Evolutionary conservation across 2,797 vertebrate genomes (phyloP).

Genomic region (Trichosurus vulpecula): DNA sequence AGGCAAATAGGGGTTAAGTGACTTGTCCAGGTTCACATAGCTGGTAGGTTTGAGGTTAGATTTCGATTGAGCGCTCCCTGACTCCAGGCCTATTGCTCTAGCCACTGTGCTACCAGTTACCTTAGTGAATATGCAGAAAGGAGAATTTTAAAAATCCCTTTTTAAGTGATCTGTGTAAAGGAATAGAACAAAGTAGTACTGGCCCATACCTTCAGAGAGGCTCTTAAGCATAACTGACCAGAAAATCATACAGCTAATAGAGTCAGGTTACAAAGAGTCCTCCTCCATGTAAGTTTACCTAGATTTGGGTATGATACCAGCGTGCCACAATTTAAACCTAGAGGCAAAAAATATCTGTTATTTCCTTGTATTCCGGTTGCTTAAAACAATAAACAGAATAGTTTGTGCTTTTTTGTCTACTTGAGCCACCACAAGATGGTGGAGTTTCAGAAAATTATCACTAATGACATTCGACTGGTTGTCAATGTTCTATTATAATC

Average conservation of each 20-base stretch:
- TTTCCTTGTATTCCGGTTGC: conserved; percentile 32
- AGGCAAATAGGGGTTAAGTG: neutral
- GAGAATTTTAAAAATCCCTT: neutral
- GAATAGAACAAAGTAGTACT: conserved; percentile 24
- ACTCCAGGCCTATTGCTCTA: neutral
- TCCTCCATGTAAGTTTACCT: neutral
- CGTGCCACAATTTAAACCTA: conserved; percentile 1
- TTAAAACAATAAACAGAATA: conserved; percentile 41
- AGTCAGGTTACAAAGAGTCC: neutral
- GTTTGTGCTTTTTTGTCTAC: neutral
- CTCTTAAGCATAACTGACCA: neutral
- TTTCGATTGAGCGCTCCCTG: neutral
- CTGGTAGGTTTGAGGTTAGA: neutral
- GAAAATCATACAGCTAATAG: conserved; percentile 34
- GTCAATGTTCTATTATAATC: neutral
- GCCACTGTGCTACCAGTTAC: neutral
- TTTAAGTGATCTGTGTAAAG: neutral
- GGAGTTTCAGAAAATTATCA: conserved; percentile 47
- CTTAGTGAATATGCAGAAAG: neutral
- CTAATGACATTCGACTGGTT: conserved; percentile 28
- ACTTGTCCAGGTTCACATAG: neutral
- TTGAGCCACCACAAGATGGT: conserved; percentile 33
- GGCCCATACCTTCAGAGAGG: conserved; percentile 14
- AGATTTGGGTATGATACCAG: neutral
- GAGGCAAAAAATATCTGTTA: conserved; percentile 10